A percentile compares a stretch with the other conserved stretches of the same genome.
These are phyloP conservation scores for Nomada hirtipes DNA, from an alignment of 2,888 invertebrate genomes.

Conservation along the genomic window DNA sequence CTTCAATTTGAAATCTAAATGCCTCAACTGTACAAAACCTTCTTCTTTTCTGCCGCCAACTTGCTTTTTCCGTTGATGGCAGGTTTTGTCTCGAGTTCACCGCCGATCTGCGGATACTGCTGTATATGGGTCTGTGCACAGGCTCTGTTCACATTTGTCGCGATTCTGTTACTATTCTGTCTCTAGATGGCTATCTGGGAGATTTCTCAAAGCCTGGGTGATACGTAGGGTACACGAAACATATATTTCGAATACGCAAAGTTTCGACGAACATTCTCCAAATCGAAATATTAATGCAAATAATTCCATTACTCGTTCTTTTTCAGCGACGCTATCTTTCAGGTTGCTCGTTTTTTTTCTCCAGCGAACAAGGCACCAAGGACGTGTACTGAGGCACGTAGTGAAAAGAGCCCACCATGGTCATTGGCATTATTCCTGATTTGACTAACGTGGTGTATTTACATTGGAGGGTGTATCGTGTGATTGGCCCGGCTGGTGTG, in stretches of 20 bases:
- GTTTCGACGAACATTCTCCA: not conserved
- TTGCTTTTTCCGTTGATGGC: too few relatives aligned
- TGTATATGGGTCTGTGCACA: too few relatives aligned
- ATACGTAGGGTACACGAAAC: not conserved
- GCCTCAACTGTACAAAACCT: too few relatives aligned
- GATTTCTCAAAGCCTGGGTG: too few relatives aligned
- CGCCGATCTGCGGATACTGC: too few relatives aligned
- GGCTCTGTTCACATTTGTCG: too few relatives aligned
- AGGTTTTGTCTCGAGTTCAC: too few relatives aligned
- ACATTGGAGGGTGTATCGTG: constrained; percentile 62
- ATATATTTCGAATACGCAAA: not conserved
- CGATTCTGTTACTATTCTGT: too few relatives aligned
- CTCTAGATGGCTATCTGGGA: too few relatives aligned
- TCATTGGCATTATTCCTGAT: constrained; percentile 4
- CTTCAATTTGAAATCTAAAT: too few relatives aligned
- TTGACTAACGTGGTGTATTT: constrained; percentile 71
- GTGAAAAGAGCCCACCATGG: constrained; percentile 33
- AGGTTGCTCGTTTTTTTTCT: not conserved
- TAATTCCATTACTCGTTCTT: not conserved
- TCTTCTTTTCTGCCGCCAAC: too few relatives aligned
- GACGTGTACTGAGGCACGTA: constrained; percentile 44
- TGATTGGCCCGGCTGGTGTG: constrained; percentile 72
- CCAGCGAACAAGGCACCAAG: not conserved
- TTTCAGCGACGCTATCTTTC: not conserved
- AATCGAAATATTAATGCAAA: not conserved